phyloP scores from a whole-genome alignment of 1,140 invertebrate species.

The Steinernema khuongi region DNA sequence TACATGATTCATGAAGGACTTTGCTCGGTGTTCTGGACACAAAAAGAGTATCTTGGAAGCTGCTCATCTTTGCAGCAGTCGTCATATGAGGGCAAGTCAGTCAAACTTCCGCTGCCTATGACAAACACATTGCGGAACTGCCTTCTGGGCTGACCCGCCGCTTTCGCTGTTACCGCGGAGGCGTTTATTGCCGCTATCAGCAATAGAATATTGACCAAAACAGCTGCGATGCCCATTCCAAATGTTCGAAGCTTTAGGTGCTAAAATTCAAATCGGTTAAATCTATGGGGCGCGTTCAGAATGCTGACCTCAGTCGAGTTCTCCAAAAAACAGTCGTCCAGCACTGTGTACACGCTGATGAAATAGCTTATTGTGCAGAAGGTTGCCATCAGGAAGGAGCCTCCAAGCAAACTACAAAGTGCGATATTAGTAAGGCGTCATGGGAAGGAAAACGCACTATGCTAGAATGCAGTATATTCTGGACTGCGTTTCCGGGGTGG shows the following conservation, averaged over 20 bases:
- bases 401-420: neutral
- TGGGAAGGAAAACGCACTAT: neutral
- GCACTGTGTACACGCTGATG: constrained; percentile 1
- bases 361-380: neutral
- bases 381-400: neutral
- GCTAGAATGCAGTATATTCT: neutral
- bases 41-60: neutral
- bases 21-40: neutral
- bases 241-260: neutral
- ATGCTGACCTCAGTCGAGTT: neutral
- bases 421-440: neutral
- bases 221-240: neutral
- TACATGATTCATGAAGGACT: neutral
- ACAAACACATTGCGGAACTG: neutral
- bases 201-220: neutral
- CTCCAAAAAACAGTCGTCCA: neutral
- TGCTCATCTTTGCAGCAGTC: neutral
- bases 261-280: neutral
- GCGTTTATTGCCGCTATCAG: neutral
- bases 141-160: neutral
- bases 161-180: neutral
- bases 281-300: neutral
- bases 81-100: neutral
- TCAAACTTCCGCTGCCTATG: neutral
- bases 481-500: neutral